phyloP scores from a whole-genome alignment of 2,113 vertebrate species.

The Phyllostomus hastatus region DNA sequence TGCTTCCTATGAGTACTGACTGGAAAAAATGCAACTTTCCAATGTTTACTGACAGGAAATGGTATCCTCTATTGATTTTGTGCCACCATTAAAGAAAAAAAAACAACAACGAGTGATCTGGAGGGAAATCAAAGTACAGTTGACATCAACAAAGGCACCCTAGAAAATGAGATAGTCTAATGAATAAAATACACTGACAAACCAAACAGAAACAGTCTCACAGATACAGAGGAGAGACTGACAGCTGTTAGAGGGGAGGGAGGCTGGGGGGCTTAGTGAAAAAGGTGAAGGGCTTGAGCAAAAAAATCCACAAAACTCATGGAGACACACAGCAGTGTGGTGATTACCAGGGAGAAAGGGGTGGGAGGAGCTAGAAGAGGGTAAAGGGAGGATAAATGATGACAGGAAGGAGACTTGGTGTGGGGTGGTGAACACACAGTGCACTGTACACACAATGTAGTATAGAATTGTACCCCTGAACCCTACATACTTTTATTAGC shows the following conservation, averaged over 20 bases:
- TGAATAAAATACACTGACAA: neutral
- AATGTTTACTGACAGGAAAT: neutral
- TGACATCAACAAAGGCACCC: neutral
- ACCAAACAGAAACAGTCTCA: neutral
- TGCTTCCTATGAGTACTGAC: neutral
- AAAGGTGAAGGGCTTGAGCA: neutral
- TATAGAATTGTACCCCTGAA: neutral
- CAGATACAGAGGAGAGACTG: neutral
- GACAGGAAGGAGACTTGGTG: neutral
- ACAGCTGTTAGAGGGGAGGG: neutral
- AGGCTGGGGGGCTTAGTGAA: neutral
- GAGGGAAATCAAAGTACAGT: neutral
- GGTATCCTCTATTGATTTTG: neutral
- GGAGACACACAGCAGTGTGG: neutral
- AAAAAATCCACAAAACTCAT: neutral
- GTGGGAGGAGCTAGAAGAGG: neutral
- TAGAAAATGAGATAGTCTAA: neutral
- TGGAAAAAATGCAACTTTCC: neutral
- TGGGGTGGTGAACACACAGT: neutral
- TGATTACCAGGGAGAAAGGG: neutral
- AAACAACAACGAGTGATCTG: neutral
- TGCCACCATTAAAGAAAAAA: neutral
- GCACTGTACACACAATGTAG: neutral
- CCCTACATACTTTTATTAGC: neutral
- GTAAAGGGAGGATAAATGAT: neutral